Evolutionary conservation across 2,888 invertebrate species (phyloP), one percentile per base, ranked within the genome.

Genomic region (Epinotia ramella): DNA sequence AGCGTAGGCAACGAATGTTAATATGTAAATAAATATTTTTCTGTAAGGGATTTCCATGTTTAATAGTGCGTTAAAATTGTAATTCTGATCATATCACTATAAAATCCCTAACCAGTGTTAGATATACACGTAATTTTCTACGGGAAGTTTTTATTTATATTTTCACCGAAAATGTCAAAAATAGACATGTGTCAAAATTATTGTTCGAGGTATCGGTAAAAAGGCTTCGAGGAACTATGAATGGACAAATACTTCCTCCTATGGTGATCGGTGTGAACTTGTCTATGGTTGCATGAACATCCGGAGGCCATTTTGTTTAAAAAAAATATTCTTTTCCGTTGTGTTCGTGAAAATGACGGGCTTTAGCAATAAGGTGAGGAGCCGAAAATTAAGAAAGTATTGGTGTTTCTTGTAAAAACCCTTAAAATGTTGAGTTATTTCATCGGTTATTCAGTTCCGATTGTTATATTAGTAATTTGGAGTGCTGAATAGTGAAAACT

Each of bases 1-100:
- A 0, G 97, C 96, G 85, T 97, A 97, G 0, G 96, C 97, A 77
- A 96, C 89, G 87, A 97, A 97, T 59, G 97, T 97, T 81, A 97
- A 85, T 18, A 95, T 85, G 87, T 97, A 97, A 82, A 97, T 96
- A 33, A 96, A 95, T 60, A 97, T 91, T 90, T 97, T 97, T 87
- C 95, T 96, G 85, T 97, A 97, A 0, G 96, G 96, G 81, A 97
- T 95, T 84, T 97, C 96, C 97, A 97, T 97, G 78, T 79, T 80
- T 77, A 33, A 49, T 66, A 18, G 56, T 57, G 64, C 75, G 63
- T 53, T 59, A 7, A 0, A n/a, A 9, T n/a, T 57, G 13, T 1
- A 57, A 73, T 53, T 63, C 53, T 66, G 49, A 59, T 57, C 49
- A 66, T 71, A 70, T 18, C 65, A 59, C 49, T 65, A 28, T 65